A percentile compares a stretch with the other conserved stretches of the same genome.
phyloP scores from a whole-genome alignment of 2,113 vertebrate species.

The Trichechus manatus region DNA sequence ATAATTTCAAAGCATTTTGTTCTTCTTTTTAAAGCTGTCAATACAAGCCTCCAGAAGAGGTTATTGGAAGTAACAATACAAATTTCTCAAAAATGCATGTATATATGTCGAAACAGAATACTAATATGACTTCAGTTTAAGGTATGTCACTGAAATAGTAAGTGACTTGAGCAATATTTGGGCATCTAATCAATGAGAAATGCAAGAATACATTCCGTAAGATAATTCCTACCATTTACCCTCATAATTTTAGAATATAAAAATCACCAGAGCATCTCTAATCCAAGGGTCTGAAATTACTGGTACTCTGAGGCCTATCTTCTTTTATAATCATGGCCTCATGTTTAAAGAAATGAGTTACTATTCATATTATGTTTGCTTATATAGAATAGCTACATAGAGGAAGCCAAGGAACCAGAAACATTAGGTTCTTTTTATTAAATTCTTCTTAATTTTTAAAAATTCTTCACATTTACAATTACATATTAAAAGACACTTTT shows the following conservation, averaged over 20 bases:
- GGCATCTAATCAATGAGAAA: neutral
- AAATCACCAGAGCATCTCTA: conserved; percentile 20
- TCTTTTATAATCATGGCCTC: neutral
- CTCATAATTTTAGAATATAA: neutral
- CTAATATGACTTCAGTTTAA: neutral
- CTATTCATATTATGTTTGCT: neutral
- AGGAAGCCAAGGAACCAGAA: neutral
- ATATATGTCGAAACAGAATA: conserved; percentile 13
- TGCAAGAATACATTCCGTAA: neutral
- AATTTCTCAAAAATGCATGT: conserved; percentile 38
- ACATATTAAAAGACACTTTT: conserved; percentile 40
- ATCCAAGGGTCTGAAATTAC: conserved; percentile 8
- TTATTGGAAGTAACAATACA: neutral
- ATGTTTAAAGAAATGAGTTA: neutral
- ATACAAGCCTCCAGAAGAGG: conserved; percentile 15
- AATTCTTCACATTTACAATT: conserved; percentile 19
- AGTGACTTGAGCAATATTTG: neutral
- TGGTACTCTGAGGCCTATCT: neutral
- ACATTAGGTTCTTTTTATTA: neutral
- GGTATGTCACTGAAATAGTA: conserved; percentile 20
- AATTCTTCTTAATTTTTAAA: neutral
- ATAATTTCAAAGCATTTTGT: conserved; percentile 34
- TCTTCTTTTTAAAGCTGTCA: conserved; percentile 4
- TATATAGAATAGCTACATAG: neutral
- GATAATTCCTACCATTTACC: neutral